Conservation (phyloP, 1,140 invertebrate species). For the Andricus grossulariae region DNA sequence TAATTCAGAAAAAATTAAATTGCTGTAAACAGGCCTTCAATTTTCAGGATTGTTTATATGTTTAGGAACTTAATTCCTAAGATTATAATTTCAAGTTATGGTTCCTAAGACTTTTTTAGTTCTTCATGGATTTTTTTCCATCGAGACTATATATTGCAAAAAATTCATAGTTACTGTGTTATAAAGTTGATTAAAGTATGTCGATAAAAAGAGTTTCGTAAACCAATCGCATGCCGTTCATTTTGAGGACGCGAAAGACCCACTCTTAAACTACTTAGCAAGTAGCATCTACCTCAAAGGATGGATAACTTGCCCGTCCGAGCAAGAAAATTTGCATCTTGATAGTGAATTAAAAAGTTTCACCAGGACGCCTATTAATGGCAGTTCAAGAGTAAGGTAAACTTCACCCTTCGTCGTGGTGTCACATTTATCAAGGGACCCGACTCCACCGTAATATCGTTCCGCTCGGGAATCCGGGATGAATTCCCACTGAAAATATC, state of each 20-base stretch:
- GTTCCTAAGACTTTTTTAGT: no score
- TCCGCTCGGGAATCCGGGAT: constrained; percentile 32
- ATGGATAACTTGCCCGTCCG: constrained; percentile 63
- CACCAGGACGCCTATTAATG: constrained; percentile 53
- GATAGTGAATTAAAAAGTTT: constrained; percentile 71
- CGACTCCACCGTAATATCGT: constrained; percentile 40
- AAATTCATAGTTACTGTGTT: background rate
- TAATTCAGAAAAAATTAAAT: no score
- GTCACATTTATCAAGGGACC: constrained; percentile 47
- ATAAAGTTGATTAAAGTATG: constrained; percentile 17
- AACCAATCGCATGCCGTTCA: constrained; percentile 24
- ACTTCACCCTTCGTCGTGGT: constrained; percentile 40
- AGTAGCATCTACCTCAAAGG: constrained; percentile 59
- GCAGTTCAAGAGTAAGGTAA: constrained; percentile 43
- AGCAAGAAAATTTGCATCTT: constrained; percentile 69
- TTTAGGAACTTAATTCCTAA: no score
- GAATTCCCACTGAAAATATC: constrained; percentile 24
- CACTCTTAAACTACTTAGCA: constrained; percentile 50
- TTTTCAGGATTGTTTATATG: no score
- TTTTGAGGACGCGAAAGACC: constrained; percentile 13
- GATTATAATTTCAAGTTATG: no score
- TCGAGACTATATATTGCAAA: background rate
- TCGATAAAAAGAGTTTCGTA: constrained; percentile 7
- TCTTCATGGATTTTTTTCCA: background rate
- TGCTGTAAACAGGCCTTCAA: no score